Evolutionary conservation across 2,797 vertebrate genomes (phyloP).

Genomic region (Hyperoplus immaculatus): DNA sequence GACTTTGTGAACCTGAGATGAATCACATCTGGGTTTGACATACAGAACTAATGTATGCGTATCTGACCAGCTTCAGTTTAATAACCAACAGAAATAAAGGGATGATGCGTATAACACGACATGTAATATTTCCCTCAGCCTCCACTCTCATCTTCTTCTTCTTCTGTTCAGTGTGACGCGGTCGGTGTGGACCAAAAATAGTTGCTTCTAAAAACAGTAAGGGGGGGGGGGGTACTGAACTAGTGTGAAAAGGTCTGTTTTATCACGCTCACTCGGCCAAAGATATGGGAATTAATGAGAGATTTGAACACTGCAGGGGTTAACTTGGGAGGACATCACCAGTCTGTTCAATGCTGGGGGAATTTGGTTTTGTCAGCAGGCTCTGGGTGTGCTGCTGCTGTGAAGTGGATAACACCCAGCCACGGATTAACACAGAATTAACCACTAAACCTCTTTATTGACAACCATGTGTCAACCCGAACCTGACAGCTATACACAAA

Average conservation of each 20-base stretch:
- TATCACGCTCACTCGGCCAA: slow-evolving; percentile 22
- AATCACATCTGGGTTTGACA: neutral
- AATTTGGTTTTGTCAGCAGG: slow-evolving; percentile 22
- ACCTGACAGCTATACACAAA: slow-evolving; percentile 1
- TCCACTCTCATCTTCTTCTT: slow-evolving; percentile 64
- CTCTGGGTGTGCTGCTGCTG: slow-evolving; percentile 2
- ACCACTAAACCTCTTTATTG: slow-evolving; percentile 11
- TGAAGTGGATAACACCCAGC: slow-evolving; percentile 14
- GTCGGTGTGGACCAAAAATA: slow-evolving; percentile 70
- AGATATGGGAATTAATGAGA: slow-evolving; percentile 10
- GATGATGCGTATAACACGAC: slow-evolving; percentile 34
- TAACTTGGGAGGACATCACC: slow-evolving; percentile 3
- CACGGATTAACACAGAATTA: slow-evolving; percentile 37
- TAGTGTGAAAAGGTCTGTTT: slow-evolving; percentile 25
- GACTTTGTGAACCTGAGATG: slow-evolving; percentile 17
- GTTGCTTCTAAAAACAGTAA: slow-evolving; percentile 71
- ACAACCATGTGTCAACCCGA: neutral
- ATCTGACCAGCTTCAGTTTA: slow-evolving; percentile 5
- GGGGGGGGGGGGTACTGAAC: slow-evolving; percentile 48
- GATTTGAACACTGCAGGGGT: slow-evolving; percentile 14
- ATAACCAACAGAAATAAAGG: slow-evolving; percentile 30
- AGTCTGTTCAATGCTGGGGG: slow-evolving; percentile 20
- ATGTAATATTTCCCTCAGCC: slow-evolving; percentile 66
- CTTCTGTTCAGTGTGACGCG: slow-evolving; percentile 68
- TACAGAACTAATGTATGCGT: no score